Base-by-base conservation (phyloP, 2,113 vertebrate species). In the Oreochromis aureus region DNA sequence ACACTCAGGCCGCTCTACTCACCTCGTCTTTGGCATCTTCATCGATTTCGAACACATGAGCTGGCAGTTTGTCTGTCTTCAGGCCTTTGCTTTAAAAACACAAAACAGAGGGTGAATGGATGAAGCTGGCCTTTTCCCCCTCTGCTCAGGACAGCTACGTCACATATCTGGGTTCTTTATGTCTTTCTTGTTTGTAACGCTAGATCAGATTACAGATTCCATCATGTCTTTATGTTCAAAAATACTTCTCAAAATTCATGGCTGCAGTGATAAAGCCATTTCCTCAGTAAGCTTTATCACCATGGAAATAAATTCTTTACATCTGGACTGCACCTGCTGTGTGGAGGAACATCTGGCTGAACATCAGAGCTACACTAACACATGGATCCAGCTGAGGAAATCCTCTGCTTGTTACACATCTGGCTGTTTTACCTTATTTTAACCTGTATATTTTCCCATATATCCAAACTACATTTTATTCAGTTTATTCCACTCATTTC, bases 11-110 rank as follows among this genome's bases (percentile, higher is more conserved):
- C 6, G 24, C 16, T 73, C 81, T 12, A 16, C 95, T 93, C 89
- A 95, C 95, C 94, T 96, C 99, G 94, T 99, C 99, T 95, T 99
- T 99, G 56, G 98, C 97, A 84, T 99, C 98, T 94, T 99, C 99
- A 91, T 99, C 99, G 55, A 98, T 96, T 95, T 99, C 98, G 91
- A 99, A 99, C 39, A 97, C 93, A 4, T 99, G 98, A 91, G 91
- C 96, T 22, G 98, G 98, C 90, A 98, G 97, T 95, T 99, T 99
- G 93, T 99, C 99, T 4, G 97, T 97, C 95, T 98, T 98, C 87
- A 98, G 96, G 93, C 97, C 98, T 96, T 99, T 99, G 96, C 98
- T 99, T 94, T 92, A 44, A 94, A 96, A 86, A 92, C 7, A 90
- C 10, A 81, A 16, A 12, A 63, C 30, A 89, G 8, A 79, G 39